These are phyloP conservation scores for Onychomys torridus DNA, from an alignment of 2,797 vertebrate genomes.

Conservation along the genomic window DNA sequence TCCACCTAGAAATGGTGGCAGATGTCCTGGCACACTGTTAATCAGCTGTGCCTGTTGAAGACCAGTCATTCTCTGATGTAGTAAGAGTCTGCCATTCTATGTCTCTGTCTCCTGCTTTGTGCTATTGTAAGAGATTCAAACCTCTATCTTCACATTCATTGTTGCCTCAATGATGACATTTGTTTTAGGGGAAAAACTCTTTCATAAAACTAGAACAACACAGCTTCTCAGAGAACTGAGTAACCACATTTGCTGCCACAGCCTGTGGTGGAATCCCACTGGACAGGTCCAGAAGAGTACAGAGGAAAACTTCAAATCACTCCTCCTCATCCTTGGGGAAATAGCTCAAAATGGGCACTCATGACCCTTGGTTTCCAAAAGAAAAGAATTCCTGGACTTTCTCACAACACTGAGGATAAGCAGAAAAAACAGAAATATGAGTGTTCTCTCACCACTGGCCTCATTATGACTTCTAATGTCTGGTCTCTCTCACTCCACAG, in stretches of 20 bases:
- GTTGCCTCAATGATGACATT: conserved; percentile 13
- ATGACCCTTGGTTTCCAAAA: not conserved
- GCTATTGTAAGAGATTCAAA: not conserved
- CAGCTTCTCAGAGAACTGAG: conserved; percentile 14
- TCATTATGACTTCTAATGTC: conserved; percentile 46
- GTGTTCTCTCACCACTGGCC: conserved; percentile 53
- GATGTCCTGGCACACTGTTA: not conserved
- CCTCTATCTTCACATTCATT: not conserved
- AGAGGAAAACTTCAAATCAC: not conserved
- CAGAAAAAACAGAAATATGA: conserved; percentile 52
- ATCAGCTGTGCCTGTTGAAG: not conserved
- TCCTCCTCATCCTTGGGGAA: conserved; percentile 63
- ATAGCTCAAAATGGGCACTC: conserved; percentile 46
- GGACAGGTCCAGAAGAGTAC: not conserved
- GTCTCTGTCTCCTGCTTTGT: not conserved
- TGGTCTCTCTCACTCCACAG: not conserved
- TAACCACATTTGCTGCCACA: not conserved
- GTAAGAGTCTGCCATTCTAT: accelerated
- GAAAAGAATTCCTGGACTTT: conserved; percentile 45
- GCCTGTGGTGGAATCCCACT: not conserved
- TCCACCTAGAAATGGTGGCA: not conserved
- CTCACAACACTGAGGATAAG: conserved; percentile 25
- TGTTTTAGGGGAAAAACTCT: conserved; percentile 35
- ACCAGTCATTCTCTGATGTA: not conserved
- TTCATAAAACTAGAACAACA: conserved; percentile 45